phyloP scores from a whole-genome alignment of 1,140 invertebrate species.

The Panulirus ornatus region DNA sequence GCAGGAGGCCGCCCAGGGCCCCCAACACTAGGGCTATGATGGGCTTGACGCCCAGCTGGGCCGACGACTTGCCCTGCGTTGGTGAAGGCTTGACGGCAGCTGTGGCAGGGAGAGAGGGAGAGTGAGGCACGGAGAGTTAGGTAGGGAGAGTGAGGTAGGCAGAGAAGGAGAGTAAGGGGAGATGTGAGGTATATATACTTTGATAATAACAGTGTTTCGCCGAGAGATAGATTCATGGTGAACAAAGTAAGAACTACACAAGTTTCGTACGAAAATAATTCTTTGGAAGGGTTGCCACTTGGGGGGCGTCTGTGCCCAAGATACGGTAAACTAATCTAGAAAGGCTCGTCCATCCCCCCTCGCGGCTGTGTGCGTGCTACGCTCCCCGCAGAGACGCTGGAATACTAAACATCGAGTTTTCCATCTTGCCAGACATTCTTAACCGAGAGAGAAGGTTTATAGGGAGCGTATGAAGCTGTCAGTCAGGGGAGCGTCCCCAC shows the following conservation, averaged over 20 bases:
- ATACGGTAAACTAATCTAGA: too few species aligned
- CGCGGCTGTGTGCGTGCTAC: too few species aligned
- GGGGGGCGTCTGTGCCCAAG: neutral
- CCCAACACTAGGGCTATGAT: constrained; percentile 39
- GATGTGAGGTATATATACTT: neutral
- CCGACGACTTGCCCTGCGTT: constrained; percentile 9
- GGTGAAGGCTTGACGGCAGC: constrained; percentile 56
- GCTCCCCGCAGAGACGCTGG: too few species aligned
- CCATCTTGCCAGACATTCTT: too few species aligned
- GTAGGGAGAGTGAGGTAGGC: neutral
- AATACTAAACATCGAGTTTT: too few species aligned
- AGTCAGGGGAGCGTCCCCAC: too few species aligned
- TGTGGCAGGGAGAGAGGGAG: neutral
- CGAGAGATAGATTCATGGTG: neutral
- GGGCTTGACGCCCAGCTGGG: constrained; percentile 1
- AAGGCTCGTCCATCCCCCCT: too few species aligned
- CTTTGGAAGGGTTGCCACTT: neutral
- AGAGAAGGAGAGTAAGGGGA: constrained; percentile 2
- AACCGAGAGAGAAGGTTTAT: too few species aligned
- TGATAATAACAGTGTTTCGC: neutral
- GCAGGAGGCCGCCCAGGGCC: constrained; percentile 29
- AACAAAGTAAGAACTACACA: neutral
- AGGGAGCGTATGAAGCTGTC: too few species aligned
- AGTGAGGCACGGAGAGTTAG: neutral
- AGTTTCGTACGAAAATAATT: neutral